Evolutionary conservation across 2,888 invertebrate species (phyloP).

Genomic region (Oligia fasciuncula): DNA sequence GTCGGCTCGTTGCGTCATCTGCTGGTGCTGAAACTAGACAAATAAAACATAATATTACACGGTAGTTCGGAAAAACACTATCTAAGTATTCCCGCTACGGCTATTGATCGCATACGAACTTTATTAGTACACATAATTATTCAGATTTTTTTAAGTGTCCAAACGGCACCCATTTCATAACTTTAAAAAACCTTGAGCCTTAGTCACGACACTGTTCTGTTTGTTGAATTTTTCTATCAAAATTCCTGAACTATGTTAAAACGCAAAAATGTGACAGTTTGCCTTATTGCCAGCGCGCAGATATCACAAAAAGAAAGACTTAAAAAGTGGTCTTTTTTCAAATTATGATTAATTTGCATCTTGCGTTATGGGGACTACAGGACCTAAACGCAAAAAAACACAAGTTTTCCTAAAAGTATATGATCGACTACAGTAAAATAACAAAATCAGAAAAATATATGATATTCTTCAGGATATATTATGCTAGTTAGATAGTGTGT

Average conservation of each 20-base stretch:
- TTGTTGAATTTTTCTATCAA: not conserved
- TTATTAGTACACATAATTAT: not conserved
- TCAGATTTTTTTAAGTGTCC: too few relatives aligned
- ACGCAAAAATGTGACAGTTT: not conserved
- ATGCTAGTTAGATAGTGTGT: too few relatives aligned
- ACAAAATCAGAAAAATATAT: too few relatives aligned
- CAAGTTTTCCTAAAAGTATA: too few relatives aligned
- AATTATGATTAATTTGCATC: too few relatives aligned
- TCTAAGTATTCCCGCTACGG: not conserved
- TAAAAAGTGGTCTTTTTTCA: not conserved
- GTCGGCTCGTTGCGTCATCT: slow-evolving; percentile 82
- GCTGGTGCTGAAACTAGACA: slow-evolving; percentile 71
- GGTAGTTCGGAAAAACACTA: too few relatives aligned
- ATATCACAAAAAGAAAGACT: not conserved
- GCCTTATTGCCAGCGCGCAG: not conserved
- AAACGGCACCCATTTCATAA: not conserved
- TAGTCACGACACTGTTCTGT: not conserved
- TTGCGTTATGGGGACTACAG: not conserved
- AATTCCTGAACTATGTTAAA: not conserved
- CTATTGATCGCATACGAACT: not conserved
- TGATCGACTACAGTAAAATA: too few relatives aligned
- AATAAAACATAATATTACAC: slow-evolving; percentile 2
- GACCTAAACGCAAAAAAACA: too few relatives aligned
- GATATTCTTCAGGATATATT: too few relatives aligned
- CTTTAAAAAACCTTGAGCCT: not conserved